These are phyloP conservation scores for Aphelenchoides besseyi DNA, from an alignment of 1,140 invertebrate species.

Conservation along the genomic window DNA sequence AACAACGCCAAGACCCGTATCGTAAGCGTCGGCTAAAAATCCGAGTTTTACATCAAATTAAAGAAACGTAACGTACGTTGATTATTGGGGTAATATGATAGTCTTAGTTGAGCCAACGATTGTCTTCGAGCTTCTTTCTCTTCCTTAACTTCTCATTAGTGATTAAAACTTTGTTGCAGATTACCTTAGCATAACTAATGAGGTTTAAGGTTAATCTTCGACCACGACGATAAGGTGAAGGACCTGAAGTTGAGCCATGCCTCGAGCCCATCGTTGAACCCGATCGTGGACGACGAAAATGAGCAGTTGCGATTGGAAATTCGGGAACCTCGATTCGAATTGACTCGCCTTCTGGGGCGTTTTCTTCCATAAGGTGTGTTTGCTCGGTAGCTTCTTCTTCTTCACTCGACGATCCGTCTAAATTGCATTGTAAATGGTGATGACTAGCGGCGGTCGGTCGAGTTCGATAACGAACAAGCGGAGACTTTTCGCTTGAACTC, in stretches of 20 bases:
- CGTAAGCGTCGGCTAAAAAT: constrained; percentile 67
- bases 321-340: constrained; percentile 25
- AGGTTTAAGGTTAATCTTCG: constrained; percentile 60
- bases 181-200: constrained; percentile 59
- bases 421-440: background rate
- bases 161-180: constrained; percentile 22
- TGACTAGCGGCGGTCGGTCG: background rate
- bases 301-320: constrained; percentile 19
- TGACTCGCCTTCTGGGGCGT: constrained; percentile 15
- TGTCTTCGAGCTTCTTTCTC: constrained; percentile 60
- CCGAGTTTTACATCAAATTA: background rate
- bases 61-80: constrained; percentile 45
- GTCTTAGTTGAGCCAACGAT: constrained; percentile 60
- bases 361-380: background rate
- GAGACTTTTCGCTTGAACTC: background rate
- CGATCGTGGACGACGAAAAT: constrained; percentile 13
- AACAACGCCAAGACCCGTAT: constrained; percentile 74
- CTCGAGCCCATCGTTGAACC: constrained; percentile 22
- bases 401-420: background rate
- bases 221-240: constrained; percentile 28
- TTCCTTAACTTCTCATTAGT: constrained; percentile 35
- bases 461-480: background rate
- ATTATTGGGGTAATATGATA: constrained; percentile 61
- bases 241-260: constrained; percentile 17
- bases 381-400: background rate